Conservation (phyloP, 2,797 vertebrate species). For the Hipposideros larvatus region DNA sequence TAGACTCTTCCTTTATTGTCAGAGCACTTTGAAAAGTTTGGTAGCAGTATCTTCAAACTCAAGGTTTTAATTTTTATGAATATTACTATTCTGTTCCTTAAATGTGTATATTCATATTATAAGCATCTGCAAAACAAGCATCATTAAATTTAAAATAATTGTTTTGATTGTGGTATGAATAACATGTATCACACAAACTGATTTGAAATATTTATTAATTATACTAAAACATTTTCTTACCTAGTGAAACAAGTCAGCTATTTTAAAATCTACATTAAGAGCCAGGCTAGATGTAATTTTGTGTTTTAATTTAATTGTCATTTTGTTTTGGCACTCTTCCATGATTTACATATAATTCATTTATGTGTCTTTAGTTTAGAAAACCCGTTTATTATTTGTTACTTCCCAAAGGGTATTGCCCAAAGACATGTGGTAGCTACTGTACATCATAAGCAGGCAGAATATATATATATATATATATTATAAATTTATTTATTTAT, state of each 20-base stretch:
- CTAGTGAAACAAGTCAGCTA: background rate
- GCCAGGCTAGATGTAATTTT: background rate
- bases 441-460: background rate
- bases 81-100: background rate
- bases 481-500: too few species aligned
- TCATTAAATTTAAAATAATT: background rate
- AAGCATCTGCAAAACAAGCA: background rate
- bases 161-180: background rate
- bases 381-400: background rate
- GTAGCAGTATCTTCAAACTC: background rate
- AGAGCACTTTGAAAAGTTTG: background rate
- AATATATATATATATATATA: too few species aligned
- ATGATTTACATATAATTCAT: background rate
- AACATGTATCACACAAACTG: background rate
- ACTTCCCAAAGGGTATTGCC: background rate
- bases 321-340: background rate
- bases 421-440: fast-evolving
- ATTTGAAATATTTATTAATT: background rate
- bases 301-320: background rate
- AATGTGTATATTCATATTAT: background rate
- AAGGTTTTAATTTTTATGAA: background rate
- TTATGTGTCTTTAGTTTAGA: background rate
- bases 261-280: background rate
- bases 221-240: background rate
- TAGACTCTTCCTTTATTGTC: background rate